A percentile compares a stretch with the other conserved stretches of the same genome.
phyloP scores from a whole-genome alignment of 1,140 invertebrate genomes.

The Mercenaria mercenaria region DNA sequence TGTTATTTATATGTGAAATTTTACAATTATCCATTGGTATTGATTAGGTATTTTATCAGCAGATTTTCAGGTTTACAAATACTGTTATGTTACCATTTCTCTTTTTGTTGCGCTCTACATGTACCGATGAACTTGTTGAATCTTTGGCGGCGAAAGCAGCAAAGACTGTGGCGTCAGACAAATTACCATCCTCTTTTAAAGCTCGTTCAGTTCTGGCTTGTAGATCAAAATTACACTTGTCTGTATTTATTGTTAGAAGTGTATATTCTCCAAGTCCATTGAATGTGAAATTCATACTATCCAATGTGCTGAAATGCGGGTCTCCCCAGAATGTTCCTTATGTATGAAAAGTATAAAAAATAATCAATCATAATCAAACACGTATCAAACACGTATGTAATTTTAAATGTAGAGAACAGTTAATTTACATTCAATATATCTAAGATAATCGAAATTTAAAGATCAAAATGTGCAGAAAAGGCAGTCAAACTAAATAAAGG shows the following conservation, averaged over 20 bases:
- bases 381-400: too few relatives aligned
- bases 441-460: too few relatives aligned
- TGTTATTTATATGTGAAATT: too few relatives aligned
- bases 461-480: too few relatives aligned
- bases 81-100: slow-evolving; percentile 65
- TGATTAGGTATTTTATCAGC: too few relatives aligned
- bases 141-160: slow-evolving; percentile 69
- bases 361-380: too few relatives aligned
- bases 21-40: too few relatives aligned
- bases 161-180: slow-evolving; percentile 69
- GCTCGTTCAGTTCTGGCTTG: slow-evolving; percentile 64
- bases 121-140: slow-evolving; percentile 21
- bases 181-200: slow-evolving; percentile 24
- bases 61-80: too few relatives aligned
- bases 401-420: too few relatives aligned
- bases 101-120: slow-evolving; percentile 47
- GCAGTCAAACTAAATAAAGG: too few relatives aligned
- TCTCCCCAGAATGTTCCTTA: slow-evolving; percentile 32
- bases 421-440: too few relatives aligned
- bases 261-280: slow-evolving; percentile 98
- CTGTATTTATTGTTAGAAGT: slow-evolving; percentile 83
- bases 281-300: slow-evolving; percentile 93
- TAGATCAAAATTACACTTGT: slow-evolving; percentile 28
- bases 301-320: neutral
- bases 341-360: too few relatives aligned